Evolutionary conservation across 1,140 invertebrate genomes (phyloP).

Genomic region (Trichoplusia ni): DNA sequence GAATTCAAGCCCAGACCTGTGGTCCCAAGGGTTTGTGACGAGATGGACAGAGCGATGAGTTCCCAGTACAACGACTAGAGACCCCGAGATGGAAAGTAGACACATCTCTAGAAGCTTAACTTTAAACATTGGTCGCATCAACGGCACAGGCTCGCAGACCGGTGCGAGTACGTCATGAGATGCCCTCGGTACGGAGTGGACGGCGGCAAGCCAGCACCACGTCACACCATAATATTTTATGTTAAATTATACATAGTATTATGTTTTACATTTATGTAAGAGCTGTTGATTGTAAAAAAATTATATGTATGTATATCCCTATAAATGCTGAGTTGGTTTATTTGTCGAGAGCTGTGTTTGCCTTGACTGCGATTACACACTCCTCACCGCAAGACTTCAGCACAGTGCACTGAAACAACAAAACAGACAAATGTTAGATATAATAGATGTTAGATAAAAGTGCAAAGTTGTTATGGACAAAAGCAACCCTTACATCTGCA

Average conservation of each 20-base stretch:
- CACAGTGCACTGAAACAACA: slow-evolving; percentile 90
- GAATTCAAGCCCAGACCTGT: not conserved
- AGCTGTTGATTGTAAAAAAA: slow-evolving; percentile 80
- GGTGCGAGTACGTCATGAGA: slow-evolving; percentile 5
- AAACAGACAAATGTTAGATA: slow-evolving; percentile 4
- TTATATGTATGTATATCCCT: slow-evolving; percentile 78
- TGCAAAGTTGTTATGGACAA: too few species aligned
- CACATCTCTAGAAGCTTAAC: slow-evolving; percentile 20
- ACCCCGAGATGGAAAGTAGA: not conserved
- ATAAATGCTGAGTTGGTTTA: slow-evolving; percentile 84
- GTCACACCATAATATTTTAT: slow-evolving; percentile 66
- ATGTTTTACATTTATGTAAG: slow-evolving; percentile 82
- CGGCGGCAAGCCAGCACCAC: slow-evolving; percentile 41
- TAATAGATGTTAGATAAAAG: not conserved
- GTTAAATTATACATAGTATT: slow-evolving; percentile 81
- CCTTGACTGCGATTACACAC: slow-evolving; percentile 96
- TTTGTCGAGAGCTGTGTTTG: slow-evolving; percentile 96
- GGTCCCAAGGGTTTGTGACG: not conserved
- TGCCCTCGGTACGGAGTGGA: slow-evolving; percentile 24
- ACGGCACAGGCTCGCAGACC: not conserved
- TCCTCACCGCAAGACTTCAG: slow-evolving; percentile 95
- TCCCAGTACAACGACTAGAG: slow-evolving; percentile 13
- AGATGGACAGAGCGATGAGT: not conserved
- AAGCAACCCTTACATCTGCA: too few species aligned
- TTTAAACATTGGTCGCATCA: slow-evolving; percentile 16